Evolutionary conservation across 2,888 invertebrate species (phyloP).

Genomic region (Nomada hirtipes): DNA sequence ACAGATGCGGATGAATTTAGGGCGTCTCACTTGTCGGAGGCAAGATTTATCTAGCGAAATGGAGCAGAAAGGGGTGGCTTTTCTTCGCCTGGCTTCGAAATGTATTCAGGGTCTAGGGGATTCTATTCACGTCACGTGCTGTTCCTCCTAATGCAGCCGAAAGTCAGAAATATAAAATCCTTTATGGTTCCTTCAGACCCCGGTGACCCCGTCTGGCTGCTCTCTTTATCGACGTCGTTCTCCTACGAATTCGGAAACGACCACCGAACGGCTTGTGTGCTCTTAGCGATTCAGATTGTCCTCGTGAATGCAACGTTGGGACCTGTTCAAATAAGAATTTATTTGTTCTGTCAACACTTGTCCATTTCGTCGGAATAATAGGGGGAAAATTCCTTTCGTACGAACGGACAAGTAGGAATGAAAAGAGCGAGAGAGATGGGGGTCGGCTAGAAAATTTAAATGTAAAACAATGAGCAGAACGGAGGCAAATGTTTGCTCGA

Average conservation of each 20-base stretch:
- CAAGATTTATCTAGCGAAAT: conserved; percentile 51
- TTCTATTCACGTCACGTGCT: conserved; percentile 33
- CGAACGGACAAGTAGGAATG: too few species aligned
- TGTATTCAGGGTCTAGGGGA: conserved; percentile 36
- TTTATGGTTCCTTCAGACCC: conserved; percentile 3
- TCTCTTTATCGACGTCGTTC: neutral
- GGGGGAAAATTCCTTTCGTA: too few species aligned
- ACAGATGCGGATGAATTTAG: conserved; percentile 16
- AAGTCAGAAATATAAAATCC: conserved; percentile 31
- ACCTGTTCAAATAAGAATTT: too few species aligned
- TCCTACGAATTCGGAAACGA: neutral
- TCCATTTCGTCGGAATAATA: too few species aligned
- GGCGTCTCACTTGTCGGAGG: conserved; percentile 22
- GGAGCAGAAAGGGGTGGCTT: conserved; percentile 32
- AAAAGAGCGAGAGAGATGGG: too few species aligned
- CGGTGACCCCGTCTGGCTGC: neutral
- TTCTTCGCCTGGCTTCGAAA: conserved; percentile 34
- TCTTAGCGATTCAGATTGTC: neutral
- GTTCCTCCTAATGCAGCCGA: conserved; percentile 31
- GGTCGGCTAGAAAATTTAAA: neutral
- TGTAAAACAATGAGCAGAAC: neutral
- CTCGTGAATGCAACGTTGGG: neutral
- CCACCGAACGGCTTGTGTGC: neutral
- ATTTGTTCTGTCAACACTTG: neutral
- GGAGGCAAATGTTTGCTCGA: neutral